phyloP scores from a whole-genome alignment of 1,140 invertebrate genomes.

The Orchesella cincta region DNA sequence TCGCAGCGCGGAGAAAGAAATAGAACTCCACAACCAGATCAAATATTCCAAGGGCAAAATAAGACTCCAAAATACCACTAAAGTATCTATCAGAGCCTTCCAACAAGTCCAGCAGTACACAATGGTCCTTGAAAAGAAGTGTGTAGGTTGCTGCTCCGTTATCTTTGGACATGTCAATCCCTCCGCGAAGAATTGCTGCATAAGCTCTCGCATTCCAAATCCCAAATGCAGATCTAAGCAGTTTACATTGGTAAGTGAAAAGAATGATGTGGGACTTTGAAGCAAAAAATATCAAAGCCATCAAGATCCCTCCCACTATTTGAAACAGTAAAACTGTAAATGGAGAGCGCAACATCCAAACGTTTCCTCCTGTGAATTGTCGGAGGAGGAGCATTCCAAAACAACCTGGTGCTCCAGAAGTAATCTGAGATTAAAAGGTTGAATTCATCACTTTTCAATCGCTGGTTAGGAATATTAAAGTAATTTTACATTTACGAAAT shows the following conservation, averaged over 20 bases:
- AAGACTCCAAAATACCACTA: conserved; percentile 29
- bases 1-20: conserved; percentile 34
- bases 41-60: conserved; percentile 12
- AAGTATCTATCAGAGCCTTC: conserved; percentile 45
- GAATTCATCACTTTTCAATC: background rate
- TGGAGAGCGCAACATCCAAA: background rate
- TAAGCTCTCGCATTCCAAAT: conserved; percentile 45
- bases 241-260: conserved; percentile 40
- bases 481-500: background rate
- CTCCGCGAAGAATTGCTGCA: conserved; percentile 32
- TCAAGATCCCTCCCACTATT: conserved; percentile 9
- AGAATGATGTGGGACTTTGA: conserved; percentile 34
- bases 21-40: conserved; percentile 39
- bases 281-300: conserved; percentile 31
- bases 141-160: conserved; percentile 30
- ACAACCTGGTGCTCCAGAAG: background rate
- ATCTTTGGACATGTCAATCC: conserved; percentile 32
- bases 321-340: background rate
- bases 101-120: conserved; percentile 44
- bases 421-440: background rate
- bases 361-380: background rate
- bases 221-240: conserved; percentile 40
- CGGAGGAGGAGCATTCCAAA: conserved; percentile 6
- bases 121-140: conserved; percentile 37
- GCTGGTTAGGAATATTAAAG: background rate